Evolutionary conservation across 2,113 vertebrate genomes (phyloP), one percentile per base, ranked within the genome.

Genomic region (Sitta europaea): DNA sequence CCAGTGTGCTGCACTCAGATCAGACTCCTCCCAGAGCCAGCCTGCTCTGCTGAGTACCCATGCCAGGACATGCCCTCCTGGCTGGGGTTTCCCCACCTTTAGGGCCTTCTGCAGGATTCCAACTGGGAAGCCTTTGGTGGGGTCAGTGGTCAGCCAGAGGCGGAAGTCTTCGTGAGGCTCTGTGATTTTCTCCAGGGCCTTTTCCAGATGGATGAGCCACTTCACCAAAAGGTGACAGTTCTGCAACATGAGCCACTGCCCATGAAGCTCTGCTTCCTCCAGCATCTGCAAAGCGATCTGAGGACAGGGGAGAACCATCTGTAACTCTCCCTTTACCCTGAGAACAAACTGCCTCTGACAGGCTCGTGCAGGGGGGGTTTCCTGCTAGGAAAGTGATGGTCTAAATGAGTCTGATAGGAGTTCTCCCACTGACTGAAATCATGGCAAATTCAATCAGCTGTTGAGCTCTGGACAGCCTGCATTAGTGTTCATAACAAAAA

Each of bases 111-210:
- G 99, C 94, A 99, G 98, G 22, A 99, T 99, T 38, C 99, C 99
- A 3, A 99, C 97, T 2, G 99, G 99, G 87, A 99, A 99, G 94
- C 99, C 98, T 70, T 97, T 33, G 3, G 98, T 99, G 10, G 99
- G 99, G 94, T 99, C 99, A 2, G 99, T 99, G 5, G 99, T 99
- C 89, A 99, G 97, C 99, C 99, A 99, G 72, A 99, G 97, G n/a
- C 99, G 99, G 96, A 99, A 99, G 84, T 98, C 99, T 1, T 98
- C 97, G 51, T 99, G 98, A 24, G 99, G 98, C 31, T 99, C 98
- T 21, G 94, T 97, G 48, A 99, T 98, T 68, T 97, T 98, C 94
- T 99, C 99, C 68, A 99, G 94, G 5, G 98, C 96, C 91, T 99
- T 99, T 96, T 99, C 99, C 97, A 99, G 97, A 2, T 98, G 98